phyloP scores from a whole-genome alignment of 1,140 invertebrate genomes.

The Ostrea denselamellosa region DNA sequence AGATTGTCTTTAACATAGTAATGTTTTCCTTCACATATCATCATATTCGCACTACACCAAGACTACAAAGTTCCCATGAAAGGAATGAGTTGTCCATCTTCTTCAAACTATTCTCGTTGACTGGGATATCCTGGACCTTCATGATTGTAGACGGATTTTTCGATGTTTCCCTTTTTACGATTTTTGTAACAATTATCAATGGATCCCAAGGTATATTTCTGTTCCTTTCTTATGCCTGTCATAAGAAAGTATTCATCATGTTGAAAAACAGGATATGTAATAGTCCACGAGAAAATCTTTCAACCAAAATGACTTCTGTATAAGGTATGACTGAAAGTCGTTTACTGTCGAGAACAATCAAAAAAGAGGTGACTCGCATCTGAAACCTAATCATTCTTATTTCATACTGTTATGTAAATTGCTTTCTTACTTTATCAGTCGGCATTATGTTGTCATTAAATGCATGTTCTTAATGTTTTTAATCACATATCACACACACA shows the following conservation, averaged over 20 bases:
- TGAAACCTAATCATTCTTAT: no score
- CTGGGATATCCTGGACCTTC: neutral
- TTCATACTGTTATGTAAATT: no score
- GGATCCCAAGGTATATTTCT: slow-evolving; percentile 9
- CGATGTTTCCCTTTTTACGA: neutral
- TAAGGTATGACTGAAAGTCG: no score
- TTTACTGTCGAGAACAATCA: no score
- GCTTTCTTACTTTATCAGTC: no score
- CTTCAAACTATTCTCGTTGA: slow-evolving; percentile 18
- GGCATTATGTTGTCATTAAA: no score
- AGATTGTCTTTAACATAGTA: slow-evolving; percentile 1
- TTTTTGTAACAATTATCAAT: neutral
- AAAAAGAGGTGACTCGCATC: no score
- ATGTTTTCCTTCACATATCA: neutral
- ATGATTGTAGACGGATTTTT: slow-evolving; percentile 16
- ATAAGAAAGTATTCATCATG: slow-evolving; percentile 11
- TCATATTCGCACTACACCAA: neutral
- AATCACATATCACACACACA: no score
- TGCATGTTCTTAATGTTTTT: no score
- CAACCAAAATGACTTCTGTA: no score
- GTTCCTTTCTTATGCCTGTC: slow-evolving; percentile 9
- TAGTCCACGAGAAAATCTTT: no score
- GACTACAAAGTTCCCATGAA: neutral
- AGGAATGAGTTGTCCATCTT: slow-evolving; percentile 1
- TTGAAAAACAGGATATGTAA: neutral